Conservation (phyloP, 2,113 vertebrate species). For the Zosterops hypoxanthus region DNA sequence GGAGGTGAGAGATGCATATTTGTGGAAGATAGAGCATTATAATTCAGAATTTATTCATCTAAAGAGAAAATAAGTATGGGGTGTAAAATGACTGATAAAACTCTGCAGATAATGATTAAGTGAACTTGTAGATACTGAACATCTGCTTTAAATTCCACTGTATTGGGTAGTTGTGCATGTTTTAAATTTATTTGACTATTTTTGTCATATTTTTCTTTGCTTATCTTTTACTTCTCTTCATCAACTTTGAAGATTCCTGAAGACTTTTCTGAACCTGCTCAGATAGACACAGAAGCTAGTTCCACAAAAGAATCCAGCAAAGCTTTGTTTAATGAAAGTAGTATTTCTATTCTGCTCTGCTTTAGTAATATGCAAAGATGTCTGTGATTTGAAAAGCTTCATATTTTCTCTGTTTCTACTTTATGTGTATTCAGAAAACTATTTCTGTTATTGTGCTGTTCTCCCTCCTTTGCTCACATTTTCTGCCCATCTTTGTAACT, state of each 20-base stretch:
- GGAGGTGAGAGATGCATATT: not conserved
- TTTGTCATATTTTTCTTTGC: not conserved
- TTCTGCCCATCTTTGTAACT: not conserved
- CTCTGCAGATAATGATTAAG: not conserved
- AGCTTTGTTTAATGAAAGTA: not conserved
- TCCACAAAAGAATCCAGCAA: not conserved
- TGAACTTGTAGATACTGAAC: not conserved
- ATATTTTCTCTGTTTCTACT: not conserved
- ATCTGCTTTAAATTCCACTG: not conserved
- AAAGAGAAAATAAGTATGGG: not conserved
- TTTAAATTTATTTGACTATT: not conserved
- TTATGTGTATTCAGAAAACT: not conserved
- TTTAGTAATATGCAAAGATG: not conserved
- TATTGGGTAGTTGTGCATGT: not conserved
- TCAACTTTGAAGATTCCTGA: not conserved
- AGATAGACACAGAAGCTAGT: not conserved
- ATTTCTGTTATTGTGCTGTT: not conserved
- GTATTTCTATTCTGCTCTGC: not conserved
- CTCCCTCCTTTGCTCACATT: not conserved
- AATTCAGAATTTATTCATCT: not conserved
- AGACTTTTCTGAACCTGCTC: not conserved
- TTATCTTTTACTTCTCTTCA: not conserved
- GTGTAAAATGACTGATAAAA: not conserved
- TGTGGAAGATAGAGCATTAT: not conserved
- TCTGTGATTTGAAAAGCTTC: not conserved